Conservation (phyloP, 2,797 vertebrate genomes). For the Gymnodraco acuticeps region DNA sequence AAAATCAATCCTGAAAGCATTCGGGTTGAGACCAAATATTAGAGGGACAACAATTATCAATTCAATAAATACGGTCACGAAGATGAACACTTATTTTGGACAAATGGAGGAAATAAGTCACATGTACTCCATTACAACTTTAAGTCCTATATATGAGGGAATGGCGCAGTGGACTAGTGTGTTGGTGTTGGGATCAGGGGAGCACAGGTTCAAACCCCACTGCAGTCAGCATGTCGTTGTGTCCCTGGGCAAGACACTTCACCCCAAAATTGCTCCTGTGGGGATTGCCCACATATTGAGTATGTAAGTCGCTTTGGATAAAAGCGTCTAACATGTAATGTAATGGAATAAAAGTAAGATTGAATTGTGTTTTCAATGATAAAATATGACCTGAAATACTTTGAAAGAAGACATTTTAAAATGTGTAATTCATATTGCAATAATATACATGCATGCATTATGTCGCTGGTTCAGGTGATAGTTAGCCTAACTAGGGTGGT, state of each 20-base stretch:
- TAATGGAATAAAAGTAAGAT: too few species aligned
- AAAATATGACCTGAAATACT: not conserved
- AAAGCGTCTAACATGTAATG: too few species aligned
- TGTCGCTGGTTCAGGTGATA: not conserved
- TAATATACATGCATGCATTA: not conserved
- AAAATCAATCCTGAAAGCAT: conserved; percentile 41
- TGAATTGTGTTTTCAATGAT: too few species aligned
- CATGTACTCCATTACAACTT: not conserved
- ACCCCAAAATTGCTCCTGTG: too few species aligned
- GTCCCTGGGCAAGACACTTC: too few species aligned
- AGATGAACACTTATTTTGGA: not conserved
- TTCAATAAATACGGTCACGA: not conserved
- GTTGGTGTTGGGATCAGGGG: too few species aligned
- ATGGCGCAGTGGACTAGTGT: not conserved
- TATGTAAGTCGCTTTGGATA: too few species aligned
- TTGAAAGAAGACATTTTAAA: not conserved
- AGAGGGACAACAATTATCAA: conserved; percentile 16
- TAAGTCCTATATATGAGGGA: not conserved
- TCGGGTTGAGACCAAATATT: conserved; percentile 30
- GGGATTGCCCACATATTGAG: too few species aligned
- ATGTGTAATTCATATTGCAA: not conserved
- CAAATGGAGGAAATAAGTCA: not conserved
- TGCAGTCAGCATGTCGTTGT: too few species aligned
- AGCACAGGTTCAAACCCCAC: too few species aligned
- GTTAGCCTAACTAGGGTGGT: not conserved